Evolutionary conservation across 64 coral and sea anemone species (phyloP), one percentile per base, ranked within the genome.

Genomic region (Montipora efflorescens): DNA sequence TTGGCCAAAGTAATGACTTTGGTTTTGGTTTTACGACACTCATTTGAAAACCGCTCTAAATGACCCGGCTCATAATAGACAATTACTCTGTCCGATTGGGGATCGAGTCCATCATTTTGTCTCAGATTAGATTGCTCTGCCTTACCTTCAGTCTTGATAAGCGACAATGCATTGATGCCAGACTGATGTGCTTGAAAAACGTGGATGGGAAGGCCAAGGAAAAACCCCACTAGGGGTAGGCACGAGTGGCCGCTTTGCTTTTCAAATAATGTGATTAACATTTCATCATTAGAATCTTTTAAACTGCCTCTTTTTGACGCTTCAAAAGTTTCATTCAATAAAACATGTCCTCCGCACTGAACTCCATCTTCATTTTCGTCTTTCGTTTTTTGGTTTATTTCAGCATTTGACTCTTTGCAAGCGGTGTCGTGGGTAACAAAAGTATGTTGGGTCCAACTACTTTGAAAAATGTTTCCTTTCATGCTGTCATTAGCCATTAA

Each of bases 141-240:
- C 58, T 91, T 74, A 91, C 89, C 78, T 72, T 82, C 3, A 0
- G 6, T 82, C 49, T 45, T 81, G 4, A 44, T 5, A 13, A 91
- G 69, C n/a, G 91, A 91, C 18, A 98, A 61, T 21, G 92, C 83
- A 87, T 98, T 98, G 2, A 98, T 91, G 43, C 97, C 97, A 23
- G 97, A 98, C 28, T 98, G 97, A 58, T 98, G 94, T 12, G 92
- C 83, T 21, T 76, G 76, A 79, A 97, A 92, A 23, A 95, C 90
- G 62, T 88, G 90, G 15, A 75, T 36, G 53, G 96, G 92, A 19
- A 49, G 21, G 70, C 48, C 77, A 71, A 96, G 83, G 8, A 78
- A 94, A 18, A 59, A 78, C 53, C 81, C 61, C 48, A 91, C 89
- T 4, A 93, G 45, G 45, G 78, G 89, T 59, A 94, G 58, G 74